A percentile compares a stretch with the other conserved stretches of the same genome.
Conservation (phyloP, 2,113 vertebrate species). For the Haplochromis burtoni region DNA sequence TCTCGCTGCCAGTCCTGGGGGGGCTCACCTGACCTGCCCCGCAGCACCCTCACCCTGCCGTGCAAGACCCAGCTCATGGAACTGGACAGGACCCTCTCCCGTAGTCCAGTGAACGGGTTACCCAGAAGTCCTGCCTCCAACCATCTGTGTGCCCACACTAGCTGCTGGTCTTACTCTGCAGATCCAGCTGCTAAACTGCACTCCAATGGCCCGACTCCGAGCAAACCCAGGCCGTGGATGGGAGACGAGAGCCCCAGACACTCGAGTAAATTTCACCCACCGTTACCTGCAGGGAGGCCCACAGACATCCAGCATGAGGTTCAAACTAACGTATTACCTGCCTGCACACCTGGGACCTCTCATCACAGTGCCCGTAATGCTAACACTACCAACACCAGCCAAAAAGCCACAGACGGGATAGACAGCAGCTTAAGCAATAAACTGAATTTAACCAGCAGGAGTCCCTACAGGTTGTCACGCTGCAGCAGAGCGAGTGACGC, state of each 20-base stretch:
- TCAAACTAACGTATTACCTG: background rate
- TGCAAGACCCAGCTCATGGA: slow-evolving; percentile 21
- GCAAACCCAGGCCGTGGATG: background rate
- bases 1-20: slow-evolving; percentile 54
- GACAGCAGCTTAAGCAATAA: background rate
- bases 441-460: background rate
- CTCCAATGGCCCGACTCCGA: background rate
- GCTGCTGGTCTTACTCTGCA: background rate
- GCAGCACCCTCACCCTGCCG: slow-evolving; percentile 43
- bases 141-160: slow-evolving; percentile 41
- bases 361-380: background rate
- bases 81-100: slow-evolving; percentile 4
- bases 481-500: background rate
- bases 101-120: slow-evolving; percentile 12
- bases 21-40: slow-evolving; percentile 49
- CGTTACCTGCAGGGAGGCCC: slow-evolving; percentile 53
- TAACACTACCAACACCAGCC: background rate
- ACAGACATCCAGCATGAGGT: slow-evolving; percentile 60
- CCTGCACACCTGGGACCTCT: background rate
- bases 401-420: background rate
- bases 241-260: slow-evolving; percentile 31
- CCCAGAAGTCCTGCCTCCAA: slow-evolving; percentile 61
- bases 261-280: slow-evolving; percentile 19
- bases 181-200: background rate
- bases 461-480: background rate